Conservation (phyloP, 2,113 vertebrate genomes). For the Equus przewalskii region DNA sequence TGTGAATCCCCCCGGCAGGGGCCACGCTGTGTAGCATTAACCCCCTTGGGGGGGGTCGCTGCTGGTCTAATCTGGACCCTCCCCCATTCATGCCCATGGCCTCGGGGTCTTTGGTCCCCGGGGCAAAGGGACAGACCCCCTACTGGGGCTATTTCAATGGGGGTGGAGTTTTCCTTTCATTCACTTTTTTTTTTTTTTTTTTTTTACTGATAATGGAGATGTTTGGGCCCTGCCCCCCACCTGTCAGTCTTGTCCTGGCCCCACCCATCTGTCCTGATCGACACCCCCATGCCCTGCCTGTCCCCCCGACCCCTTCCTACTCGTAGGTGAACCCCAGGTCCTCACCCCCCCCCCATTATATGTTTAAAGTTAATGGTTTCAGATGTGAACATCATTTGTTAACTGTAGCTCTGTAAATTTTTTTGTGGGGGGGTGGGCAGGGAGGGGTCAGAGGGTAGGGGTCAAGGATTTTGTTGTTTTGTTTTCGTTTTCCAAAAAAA, state of each 20-base stretch:
- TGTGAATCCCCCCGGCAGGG: conserved; percentile 65
- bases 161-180: conserved; percentile 50
- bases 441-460: conserved; percentile 54
- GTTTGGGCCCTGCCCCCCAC: conserved; percentile 13
- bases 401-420: conserved; percentile 83
- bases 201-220: conserved; percentile 51
- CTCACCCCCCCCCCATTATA: conserved; percentile 59
- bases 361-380: conserved; percentile 87
- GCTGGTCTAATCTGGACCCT: conserved; percentile 72
- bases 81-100: neutral
- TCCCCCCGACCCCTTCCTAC: neutral
- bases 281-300: neutral
- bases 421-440: conserved; percentile 59
- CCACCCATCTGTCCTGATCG: neutral
- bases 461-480: conserved; percentile 58
- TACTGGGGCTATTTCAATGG: conserved; percentile 53
- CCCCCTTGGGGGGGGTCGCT: conserved; percentile 65
- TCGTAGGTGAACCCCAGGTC: conserved; percentile 63
- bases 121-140: neutral
- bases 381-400: conserved; percentile 85
- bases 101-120: neutral
- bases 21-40: conserved; percentile 77
- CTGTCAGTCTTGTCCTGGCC: conserved; percentile 46
- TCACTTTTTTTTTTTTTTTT: conserved; percentile 49
- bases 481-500: conserved; percentile 66